A percentile compares a stretch with the other conserved stretches of the same genome.
phyloP scores from a whole-genome alignment of 1,140 invertebrate species.

The Caligus rogercresseyi region DNA sequence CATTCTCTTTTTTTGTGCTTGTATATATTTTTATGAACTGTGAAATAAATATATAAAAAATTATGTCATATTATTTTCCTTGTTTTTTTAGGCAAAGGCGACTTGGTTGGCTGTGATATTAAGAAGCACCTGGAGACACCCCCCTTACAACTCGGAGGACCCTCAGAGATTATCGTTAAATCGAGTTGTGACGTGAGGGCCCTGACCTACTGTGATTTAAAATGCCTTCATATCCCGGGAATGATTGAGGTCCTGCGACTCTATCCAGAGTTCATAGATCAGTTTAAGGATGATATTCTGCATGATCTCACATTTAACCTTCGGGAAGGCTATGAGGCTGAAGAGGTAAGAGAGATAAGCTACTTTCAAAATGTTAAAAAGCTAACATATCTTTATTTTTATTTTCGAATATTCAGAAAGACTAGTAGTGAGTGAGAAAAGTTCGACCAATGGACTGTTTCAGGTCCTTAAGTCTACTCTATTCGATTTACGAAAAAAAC shows the following conservation, averaged over 20 bases:
- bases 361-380: too few relatives aligned
- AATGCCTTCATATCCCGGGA: slow-evolving; percentile 76
- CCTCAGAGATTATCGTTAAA: slow-evolving; percentile 59
- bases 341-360: too few relatives aligned
- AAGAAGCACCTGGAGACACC: slow-evolving; percentile 28
- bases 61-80: too few relatives aligned
- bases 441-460: too few relatives aligned
- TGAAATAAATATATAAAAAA: too few relatives aligned
- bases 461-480: too few relatives aligned
- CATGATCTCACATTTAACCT: slow-evolving; percentile 90
- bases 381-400: too few relatives aligned
- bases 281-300: slow-evolving; percentile 79
- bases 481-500: too few relatives aligned
- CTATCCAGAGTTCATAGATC: slow-evolving; percentile 82
- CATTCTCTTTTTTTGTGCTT: too few relatives aligned
- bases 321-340: slow-evolving; percentile 72
- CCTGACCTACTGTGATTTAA: slow-evolving; percentile 83
- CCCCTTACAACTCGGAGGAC: slow-evolving; percentile 29
- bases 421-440: too few relatives aligned
- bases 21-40: too few relatives aligned
- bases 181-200: slow-evolving; percentile 86
- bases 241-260: slow-evolving; percentile 70
- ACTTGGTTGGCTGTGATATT: slow-evolving; percentile 86
- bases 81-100: slow-evolving; percentile 70
- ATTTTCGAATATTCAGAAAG: too few relatives aligned